Evolutionary conservation across 2,888 invertebrate species (phyloP), one percentile per base, ranked within the genome.

Genomic region (Amaurobius ferox): DNA sequence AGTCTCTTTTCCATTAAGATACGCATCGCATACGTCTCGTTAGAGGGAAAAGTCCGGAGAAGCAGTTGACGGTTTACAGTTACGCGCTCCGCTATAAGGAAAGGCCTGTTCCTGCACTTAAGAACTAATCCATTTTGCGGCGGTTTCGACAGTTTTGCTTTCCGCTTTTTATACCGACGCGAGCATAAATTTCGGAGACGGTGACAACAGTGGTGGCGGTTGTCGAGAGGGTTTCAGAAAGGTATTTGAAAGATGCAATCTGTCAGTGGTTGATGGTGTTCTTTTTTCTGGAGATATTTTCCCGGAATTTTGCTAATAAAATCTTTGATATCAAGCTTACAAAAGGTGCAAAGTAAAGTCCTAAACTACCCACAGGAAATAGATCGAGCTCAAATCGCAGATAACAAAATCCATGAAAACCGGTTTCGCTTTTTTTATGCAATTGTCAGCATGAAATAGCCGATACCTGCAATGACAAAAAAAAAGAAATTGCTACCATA

Each of bases 1-100:
- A 83, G 83, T 55, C 64, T 66, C 40, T 40, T 77, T 71, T 76
- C 83, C 76, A 76, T 83, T 76, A 83, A 83, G 83, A 83, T 83
- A 83, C 77, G 39, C 71, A 83, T 83, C 81, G 29, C 28, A 67
- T 73, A 9, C 40, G 74, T 76, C 77, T 83, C 71, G 83, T 83
- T 83, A 77, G 83, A 77, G 35, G 66, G 70, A 77, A 66, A 66
- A 32, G 30, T 9, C 77, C 83, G 28, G 35, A 35, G 55, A 74
- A 83, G 44, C 74, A 83, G 48, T 68, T 74, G 68, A 72, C 66
- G 83, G 83, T 83, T 83, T 77, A 83, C 77, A 13, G 83, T 83
- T 77, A 83, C 83, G 29, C 32, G 55, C 66, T 71, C 44, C 40
- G 44, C 71, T 71, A 83, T 77, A 83, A 83, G 71, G 70, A 39